Evolutionary conservation across 2,888 invertebrate species (phyloP), one percentile per base, ranked within the genome.

Genomic region (Ischnus inquisitorius): DNA sequence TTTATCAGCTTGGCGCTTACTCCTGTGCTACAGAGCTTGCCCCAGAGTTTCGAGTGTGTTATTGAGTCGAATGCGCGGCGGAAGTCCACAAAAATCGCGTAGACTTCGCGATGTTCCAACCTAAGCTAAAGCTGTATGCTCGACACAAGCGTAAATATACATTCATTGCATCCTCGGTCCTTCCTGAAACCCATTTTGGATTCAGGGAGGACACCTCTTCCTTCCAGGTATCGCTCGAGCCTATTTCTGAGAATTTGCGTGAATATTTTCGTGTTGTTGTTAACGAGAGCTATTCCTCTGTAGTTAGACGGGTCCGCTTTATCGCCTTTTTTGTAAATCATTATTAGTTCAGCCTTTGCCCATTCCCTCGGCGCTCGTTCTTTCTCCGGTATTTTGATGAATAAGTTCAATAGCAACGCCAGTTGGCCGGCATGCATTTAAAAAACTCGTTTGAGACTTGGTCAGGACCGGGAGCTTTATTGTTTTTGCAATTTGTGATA

Each of bases 61-160:
- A 84, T 43, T 0, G 79, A 75, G 41, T 86, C 84, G 19, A 84
- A 85, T 0, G 82, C 86, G 3, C 71, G 19, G 12, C 46, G 62
- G 39, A 84, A 82, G 54, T 85, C 82, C 1, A 85, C 72, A 16
- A 86, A 86, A 25, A 82, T 68, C 0, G 77, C 86, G 22, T 76
- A 82, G 1, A 80, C 75, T 14, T 79, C 41, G 0, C 71, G 46
- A 8, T 69, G 14, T 1, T 48, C 74, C 1, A 69, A 43, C 28
- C 78, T 74, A 1, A 85, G 62, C n/a, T 82, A 64, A 3, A 75
- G 28, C 16, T 79, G 82, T 6, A 82, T 76, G 0, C 67, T 51
- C 10, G 75, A n/a, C 1, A 54, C 19, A n/a, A 79, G 57, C 41
- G 75, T 19, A 48, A 82, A 86, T 3, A 84, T 82, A n/a, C 76